Evolutionary conservation across 1,140 invertebrate genomes (phyloP), one percentile per base, ranked within the genome.

Genomic region (Microplitis demolitor): DNA sequence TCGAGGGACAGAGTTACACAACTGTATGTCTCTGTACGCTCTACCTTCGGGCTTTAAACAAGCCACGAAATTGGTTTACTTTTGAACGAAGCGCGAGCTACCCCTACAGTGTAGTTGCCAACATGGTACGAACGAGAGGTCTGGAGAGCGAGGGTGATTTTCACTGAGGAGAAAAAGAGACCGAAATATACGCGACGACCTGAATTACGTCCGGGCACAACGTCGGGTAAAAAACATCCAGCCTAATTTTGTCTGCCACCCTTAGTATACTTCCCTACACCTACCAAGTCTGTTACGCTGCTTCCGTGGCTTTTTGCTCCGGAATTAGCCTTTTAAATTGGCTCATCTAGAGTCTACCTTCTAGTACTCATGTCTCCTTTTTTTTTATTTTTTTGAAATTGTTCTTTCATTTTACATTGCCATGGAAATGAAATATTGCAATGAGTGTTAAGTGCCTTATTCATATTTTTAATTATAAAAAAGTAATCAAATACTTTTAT

Each of bases 61-160:
- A 87, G 83, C 85, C 85, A 87, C 85, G 85, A 85, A 86, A 87
- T 85, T 85, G 83, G 80, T 85, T 85, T 83, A 87, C 85, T 87
- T 86, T 84, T 80, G 76, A 62, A 66, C 54, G 69, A 45, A 72
- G 61, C 66, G 39, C 31, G 50, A 16, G 66, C 24, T 16, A 39
- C 16, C 14, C 50, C 66, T 45, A 54, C 51, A 54, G 16, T 4
- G 51, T 54, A 31, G 39, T 16, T 50, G 35, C 8, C 62, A 45
- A 16, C 14, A 14, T 11, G 16, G 9, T 66, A 8, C 34, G 34
- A 51, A 45, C 14, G 1, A 45, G 37, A 63, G n/a, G 35, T n/a
- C 6, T 5, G 31, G 34, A 37, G 2, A 33, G 34, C 4, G 4
- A 62, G 35, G 5, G 60, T 37, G 24, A 8, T n/a, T 11, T 31